Conservation (phyloP, 2,113 vertebrate genomes). For the Elanoides forficatus region DNA sequence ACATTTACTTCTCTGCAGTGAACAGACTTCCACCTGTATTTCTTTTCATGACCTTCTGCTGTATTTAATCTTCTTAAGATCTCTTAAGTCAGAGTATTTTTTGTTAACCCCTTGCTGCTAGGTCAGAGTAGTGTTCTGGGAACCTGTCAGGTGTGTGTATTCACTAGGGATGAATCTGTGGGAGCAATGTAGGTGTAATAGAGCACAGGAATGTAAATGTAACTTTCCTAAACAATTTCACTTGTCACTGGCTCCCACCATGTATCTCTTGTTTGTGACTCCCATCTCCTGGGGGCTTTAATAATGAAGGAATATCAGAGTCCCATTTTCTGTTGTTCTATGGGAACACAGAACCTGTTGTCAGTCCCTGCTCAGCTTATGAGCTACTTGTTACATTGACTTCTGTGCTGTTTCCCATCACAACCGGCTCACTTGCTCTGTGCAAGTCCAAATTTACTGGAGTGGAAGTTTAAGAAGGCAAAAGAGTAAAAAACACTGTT, state of each 20-base stretch:
- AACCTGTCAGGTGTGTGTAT: neutral
- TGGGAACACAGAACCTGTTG: neutral
- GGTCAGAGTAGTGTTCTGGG: neutral
- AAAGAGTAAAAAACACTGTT: neutral
- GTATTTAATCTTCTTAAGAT: slow-evolving; percentile 51
- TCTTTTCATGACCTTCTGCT: slow-evolving; percentile 6
- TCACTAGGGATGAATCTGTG: neutral
- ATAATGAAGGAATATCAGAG: neutral
- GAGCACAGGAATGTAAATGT: neutral
- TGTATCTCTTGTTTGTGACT: neutral
- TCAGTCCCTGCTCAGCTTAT: neutral
- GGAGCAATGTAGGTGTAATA: neutral
- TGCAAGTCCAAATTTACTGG: neutral
- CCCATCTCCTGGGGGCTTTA: neutral
- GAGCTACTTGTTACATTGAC: fast-evolving
- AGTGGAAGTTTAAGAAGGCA: neutral
- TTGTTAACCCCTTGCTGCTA: neutral
- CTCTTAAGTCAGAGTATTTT: slow-evolving; percentile 36
- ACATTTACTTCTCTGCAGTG: neutral
- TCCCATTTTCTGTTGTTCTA: neutral
- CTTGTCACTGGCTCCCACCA: neutral
- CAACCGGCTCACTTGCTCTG: neutral
- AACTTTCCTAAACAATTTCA: neutral
- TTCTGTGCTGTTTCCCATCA: neutral
- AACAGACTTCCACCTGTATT: neutral